Evolutionary conservation across 1,140 invertebrate species (phyloP), one percentile per base, ranked within the genome.

Genomic region (Drosophila oshimai): DNA sequence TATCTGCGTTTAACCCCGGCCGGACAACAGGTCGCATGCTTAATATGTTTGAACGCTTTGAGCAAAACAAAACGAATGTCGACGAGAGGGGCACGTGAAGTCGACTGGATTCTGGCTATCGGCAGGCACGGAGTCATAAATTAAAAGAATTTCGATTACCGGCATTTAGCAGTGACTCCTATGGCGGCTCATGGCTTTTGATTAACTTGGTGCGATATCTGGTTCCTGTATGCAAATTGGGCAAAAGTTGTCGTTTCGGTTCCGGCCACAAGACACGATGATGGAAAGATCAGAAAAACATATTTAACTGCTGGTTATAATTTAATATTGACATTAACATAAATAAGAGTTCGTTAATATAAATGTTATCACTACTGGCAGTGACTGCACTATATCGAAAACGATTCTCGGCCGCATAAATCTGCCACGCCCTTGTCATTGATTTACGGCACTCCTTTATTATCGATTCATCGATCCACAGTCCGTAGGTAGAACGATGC

Each of bases 111-210:
- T 57, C 42, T 57, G 44, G 74, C 37, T 57, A 37, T 46, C 28
- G 15, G 10, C 37, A 71, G 72, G 58, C 44, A 37, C 46, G 53
- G 57, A 54, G 79, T 78, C 58, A 84, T 84, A 84, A 87, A 84
- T 87, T 72, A 68, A 61, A 28, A 57, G 50, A 58, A 57, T 60
- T 64, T 77, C 53, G 71, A 72, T 76, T 74, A 67, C 79, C 80
- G 79, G 79, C 79, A 83, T 84, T 83, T 78, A 65, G 76, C 36
- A 49, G 61, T 42, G 46, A 34, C 65, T 64, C 37, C 34, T 62
- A 54, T 31, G 57, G 61, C 81, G 72, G 80, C 81, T 87, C 49
- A 62, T 49, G 62, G 71, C 70, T 87, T 86, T 84, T 79, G 71
- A 86, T 80, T 86, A 50, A 58, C 51, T 74, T 55, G 53, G 50